Evolutionary conservation across 1,140 invertebrate species (phyloP).

Genomic region (Nasonia vitripennis): DNA sequence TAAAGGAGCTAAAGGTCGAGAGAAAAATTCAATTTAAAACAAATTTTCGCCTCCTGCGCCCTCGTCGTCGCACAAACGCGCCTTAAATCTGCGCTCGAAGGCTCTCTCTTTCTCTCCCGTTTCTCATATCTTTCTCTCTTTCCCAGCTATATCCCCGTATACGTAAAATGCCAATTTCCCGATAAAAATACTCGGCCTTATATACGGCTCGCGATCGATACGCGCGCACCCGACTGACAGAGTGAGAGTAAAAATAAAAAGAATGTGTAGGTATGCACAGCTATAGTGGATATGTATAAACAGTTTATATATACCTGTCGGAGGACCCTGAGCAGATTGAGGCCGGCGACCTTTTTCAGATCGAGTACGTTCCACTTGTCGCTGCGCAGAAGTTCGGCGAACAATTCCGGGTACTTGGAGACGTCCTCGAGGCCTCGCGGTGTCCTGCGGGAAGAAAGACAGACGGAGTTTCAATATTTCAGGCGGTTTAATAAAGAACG

Average conservation of each 20-base stretch:
- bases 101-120: neutral
- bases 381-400: slow-evolving; percentile 85
- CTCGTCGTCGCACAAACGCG: neutral
- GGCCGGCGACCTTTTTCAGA: slow-evolving; percentile 90
- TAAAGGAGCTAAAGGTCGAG: neutral
- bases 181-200: slow-evolving; percentile 6
- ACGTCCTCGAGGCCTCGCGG: slow-evolving; percentile 92
- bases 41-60: neutral
- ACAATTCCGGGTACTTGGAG: slow-evolving; percentile 91
- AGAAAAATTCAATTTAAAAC: neutral
- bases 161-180: slow-evolving; percentile 9
- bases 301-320: slow-evolving; percentile 61
- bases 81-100: neutral
- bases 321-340: slow-evolving; percentile 89
- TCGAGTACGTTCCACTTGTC: slow-evolving; percentile 89
- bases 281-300: neutral
- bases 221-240: neutral
- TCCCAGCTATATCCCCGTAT: neutral
- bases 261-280: neutral
- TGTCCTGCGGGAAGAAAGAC: slow-evolving; percentile 78
- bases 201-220: neutral
- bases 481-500: slow-evolving; percentile 25
- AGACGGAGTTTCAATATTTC: slow-evolving; percentile 47
- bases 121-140: neutral
- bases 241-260: slow-evolving; percentile 29